These are phyloP conservation scores for Osedax frankpressi DNA, from an alignment of 2,888 invertebrate species.

Conservation along the genomic window DNA sequence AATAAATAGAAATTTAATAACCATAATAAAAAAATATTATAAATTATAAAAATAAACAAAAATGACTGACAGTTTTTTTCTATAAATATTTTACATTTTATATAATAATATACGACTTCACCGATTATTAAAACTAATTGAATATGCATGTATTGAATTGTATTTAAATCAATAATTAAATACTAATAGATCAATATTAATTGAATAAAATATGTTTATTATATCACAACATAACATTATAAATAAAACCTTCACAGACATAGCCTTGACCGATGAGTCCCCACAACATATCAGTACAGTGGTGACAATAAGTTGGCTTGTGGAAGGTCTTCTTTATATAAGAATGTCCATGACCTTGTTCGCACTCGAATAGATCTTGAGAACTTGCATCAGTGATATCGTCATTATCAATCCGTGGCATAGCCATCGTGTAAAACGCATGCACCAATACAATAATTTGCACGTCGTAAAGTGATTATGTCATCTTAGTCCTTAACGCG, in stretches of 20 bases:
- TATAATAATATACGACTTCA: no score
- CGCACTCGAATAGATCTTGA: conserved; percentile 18
- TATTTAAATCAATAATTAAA: conserved; percentile 4
- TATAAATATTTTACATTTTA: no score
- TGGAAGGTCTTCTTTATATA: conserved; percentile 99
- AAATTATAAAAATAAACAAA: no score
- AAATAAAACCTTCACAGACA: conserved; percentile 56
- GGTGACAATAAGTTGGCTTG: conserved; percentile 99
- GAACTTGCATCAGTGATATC: neutral
- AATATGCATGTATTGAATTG: no score
- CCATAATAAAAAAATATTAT: no score
- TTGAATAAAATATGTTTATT: neutral
- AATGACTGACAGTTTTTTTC: no score
- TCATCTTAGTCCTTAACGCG: neutral
- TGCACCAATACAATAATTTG: neutral
- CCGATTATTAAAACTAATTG: no score
- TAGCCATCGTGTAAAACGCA: neutral
- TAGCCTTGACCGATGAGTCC: conserved; percentile 98
- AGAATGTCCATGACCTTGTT: conserved; percentile 65
- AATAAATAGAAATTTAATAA: no score
- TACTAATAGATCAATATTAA: neutral
- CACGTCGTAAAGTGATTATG: neutral
- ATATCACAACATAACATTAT: neutral
- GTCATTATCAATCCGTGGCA: neutral
- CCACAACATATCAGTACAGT: conserved; percentile 99